These are phyloP conservation scores for Drosophila neocordata DNA, from an alignment of 1,140 invertebrate species.

Conservation along the genomic window DNA sequence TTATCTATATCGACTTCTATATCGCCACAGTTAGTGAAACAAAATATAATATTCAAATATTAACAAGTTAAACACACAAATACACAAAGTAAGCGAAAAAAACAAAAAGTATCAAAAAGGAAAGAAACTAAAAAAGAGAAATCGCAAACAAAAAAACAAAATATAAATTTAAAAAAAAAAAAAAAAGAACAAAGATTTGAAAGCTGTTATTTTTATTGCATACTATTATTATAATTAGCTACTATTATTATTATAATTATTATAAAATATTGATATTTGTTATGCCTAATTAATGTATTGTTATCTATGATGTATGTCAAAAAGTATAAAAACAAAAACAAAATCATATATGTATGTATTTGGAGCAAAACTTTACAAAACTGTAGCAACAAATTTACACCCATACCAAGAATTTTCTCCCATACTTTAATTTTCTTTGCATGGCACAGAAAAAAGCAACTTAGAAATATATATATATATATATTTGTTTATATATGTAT, in stretches of 20 bases:
- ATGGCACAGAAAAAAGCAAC: neutral
- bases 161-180: slow-evolving; percentile 20
- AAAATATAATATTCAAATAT: slow-evolving; percentile 49
- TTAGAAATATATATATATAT: too few relatives aligned
- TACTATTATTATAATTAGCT: slow-evolving; percentile 39
- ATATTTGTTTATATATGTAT: too few relatives aligned
- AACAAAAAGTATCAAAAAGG: slow-evolving; percentile 10
- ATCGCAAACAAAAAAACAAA: slow-evolving; percentile 23
- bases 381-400: slow-evolving; percentile 21
- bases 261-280: slow-evolving; percentile 77
- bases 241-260: slow-evolving; percentile 44
- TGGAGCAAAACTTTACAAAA: neutral
- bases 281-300: slow-evolving; percentile 73
- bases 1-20: too few relatives aligned
- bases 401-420: slow-evolving; percentile 2
- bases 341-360: slow-evolving; percentile 12
- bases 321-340: slow-evolving; percentile 24
- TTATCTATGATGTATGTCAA: slow-evolving; percentile 65
- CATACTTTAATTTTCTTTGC: too few relatives aligned
- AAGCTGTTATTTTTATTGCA: slow-evolving; percentile 76
- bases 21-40: slow-evolving; percentile 11
- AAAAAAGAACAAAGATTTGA: slow-evolving; percentile 53
- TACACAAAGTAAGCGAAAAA: slow-evolving; percentile 22
- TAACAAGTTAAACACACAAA: slow-evolving; percentile 32
- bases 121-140: slow-evolving; percentile 20